Percentiles rank a stretch among this genome's conserved stretches.
Conservation (phyloP, 2,888 invertebrate genomes). For the Lasioglossum calceatum region DNA sequence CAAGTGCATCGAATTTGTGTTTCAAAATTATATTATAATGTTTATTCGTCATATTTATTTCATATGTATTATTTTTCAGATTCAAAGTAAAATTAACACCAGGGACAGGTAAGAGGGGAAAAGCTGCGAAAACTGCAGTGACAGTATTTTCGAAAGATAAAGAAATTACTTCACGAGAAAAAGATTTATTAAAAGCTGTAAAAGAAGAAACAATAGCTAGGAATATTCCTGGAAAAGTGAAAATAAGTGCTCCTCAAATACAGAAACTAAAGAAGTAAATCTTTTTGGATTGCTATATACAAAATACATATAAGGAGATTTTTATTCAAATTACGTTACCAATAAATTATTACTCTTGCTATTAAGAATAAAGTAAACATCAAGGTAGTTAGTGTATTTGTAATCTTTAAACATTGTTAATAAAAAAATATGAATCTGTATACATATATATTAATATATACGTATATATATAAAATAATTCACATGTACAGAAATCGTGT, state of each 20-base stretch:
- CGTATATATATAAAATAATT: slow-evolving; percentile 21
- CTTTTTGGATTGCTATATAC: background rate
- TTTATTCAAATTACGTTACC: background rate
- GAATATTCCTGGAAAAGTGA: slow-evolving; percentile 99
- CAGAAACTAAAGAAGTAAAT: slow-evolving; percentile 87
- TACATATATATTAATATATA: background rate
- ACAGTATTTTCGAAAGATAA: slow-evolving; percentile 95
- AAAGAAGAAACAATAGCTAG: slow-evolving; percentile 96
- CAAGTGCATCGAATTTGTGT: slow-evolving; percentile 87
- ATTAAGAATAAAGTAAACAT: background rate
- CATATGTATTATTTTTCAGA: slow-evolving; percentile 84
- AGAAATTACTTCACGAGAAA: slow-evolving; percentile 90
- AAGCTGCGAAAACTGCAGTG: slow-evolving; percentile 96
- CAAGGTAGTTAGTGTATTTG: background rate
- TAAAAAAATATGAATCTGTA: slow-evolving; percentile 21
- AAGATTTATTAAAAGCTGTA: slow-evolving; percentile 95
- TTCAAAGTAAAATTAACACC: slow-evolving; percentile 98
- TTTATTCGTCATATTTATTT: slow-evolving; percentile 11
- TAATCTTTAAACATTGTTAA: slow-evolving; percentile 22
- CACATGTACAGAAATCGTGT: slow-evolving; percentile 32
- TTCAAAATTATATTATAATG: slow-evolving; percentile 24
- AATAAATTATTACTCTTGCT: slow-evolving; percentile 21
- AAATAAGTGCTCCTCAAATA: slow-evolving; percentile 94
- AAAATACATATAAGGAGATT: slow-evolving; percentile 36
- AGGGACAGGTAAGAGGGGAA: slow-evolving; percentile 97